Evolutionary conservation across 2,888 invertebrate species (phyloP), one percentile per base, ranked within the genome.

Genomic region (Cyaniris semiargus): DNA sequence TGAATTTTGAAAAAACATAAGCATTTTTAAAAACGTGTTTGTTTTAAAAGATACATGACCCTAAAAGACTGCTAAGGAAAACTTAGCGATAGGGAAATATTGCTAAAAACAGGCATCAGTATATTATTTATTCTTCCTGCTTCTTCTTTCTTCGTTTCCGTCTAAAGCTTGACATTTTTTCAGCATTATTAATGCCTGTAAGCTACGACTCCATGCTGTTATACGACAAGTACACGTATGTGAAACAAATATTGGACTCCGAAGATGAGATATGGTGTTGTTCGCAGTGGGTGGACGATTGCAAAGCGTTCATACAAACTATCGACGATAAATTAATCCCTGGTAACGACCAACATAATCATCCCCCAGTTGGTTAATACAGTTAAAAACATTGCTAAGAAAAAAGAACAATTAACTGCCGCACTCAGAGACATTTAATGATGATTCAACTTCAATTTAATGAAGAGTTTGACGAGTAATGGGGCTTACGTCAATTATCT

Each of bases 311-410:
- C 60, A 75, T 81, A 23, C 70, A 78, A n/a, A 79, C 78, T 18
- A 38, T 74, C 7, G 76, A 76, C 13, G 79, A 79, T 38, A 58
- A 78, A 81, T 21, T 76, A 53, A 60, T 75, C 44, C 70, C 23
- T 18, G 75, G 70, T 13, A 74, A 76, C 6, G 81, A 83, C 27
- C 75, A 79, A 8, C 85, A 85, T 70, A 83, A 82, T 53, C 85
- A 85, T 56, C 78, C 79, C 3, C 85, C 86, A 34, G 15, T 31
- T 10, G 23, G 21, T 58, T 60, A 60, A 60, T 23, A 23, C 23
- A 15, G 4, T 48, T 38, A 38, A 38, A 38, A 10, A 10, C 53
- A 15, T 53, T 53, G 53, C 18, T 53, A 53, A 53, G 18, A 15
- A 53, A 44, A 44, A 44, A 10, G 44, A 44, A 44, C 44, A 44